These are phyloP conservation scores for Zaprionus taronus DNA, from an alignment of 1,140 invertebrate genomes.

Conservation along the genomic window DNA sequence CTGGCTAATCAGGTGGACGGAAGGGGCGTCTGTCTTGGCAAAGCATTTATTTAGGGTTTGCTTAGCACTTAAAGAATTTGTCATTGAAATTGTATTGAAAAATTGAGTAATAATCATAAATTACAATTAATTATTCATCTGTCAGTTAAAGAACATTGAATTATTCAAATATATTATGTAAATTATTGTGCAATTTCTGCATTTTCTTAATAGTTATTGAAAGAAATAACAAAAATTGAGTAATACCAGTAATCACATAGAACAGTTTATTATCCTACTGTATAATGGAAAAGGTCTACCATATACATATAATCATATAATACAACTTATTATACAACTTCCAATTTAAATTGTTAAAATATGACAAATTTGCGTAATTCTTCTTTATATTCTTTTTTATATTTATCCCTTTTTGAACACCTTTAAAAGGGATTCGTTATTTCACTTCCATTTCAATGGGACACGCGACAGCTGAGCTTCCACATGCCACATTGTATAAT, in stretches of 20 bases:
- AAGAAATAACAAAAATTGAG: no score
- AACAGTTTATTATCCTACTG: no score
- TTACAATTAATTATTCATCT: not conserved
- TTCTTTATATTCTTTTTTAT: not conserved
- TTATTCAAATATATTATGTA: no score
- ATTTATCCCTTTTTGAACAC: not conserved
- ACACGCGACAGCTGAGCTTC: slow-evolving; percentile 23
- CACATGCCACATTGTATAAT: slow-evolving; percentile 9
- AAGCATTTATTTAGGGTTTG: not conserved
- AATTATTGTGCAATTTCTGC: no score
- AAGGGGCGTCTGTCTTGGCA: no score
- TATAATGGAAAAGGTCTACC: no score
- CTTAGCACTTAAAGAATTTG: not conserved
- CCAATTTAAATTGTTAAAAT: not conserved
- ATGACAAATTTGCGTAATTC: not conserved
- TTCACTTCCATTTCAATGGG: not conserved
- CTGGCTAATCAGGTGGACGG: not conserved
- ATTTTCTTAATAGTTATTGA: no score
- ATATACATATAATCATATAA: not conserved
- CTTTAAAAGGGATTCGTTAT: not conserved
- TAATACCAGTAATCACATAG: no score
- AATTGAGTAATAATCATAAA: not conserved
- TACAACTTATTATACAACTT: not conserved
- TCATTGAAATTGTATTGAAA: not conserved
- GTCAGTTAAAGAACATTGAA: not conserved